Conservation (phyloP, 2,113 vertebrate genomes). For the crab-eating macaque (Macaca fascicularis) region T2T-MFA8v1.1 NC_088384.1:96659001-96659500, state of each 20-base stretch:
- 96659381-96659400: not conserved
- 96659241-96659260: not conserved
- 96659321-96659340: not conserved
- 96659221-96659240: not conserved
- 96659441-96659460: too few relatives aligned
- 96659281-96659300: not conserved
- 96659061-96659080: not conserved
- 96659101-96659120: not conserved
- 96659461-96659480: too few relatives aligned
- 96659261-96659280: not conserved
- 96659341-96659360: not conserved
- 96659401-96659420: not conserved
- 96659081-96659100: not conserved
- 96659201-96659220: not conserved
- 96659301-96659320: not conserved
- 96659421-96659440: not conserved
- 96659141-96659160: not conserved
- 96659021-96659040: not conserved
- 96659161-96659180: not conserved
- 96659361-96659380: not conserved
- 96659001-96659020: not conserved
- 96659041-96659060: not conserved
- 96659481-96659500: too few relatives aligned
- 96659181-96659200: not conserved
- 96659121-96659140: not conserved